Percentiles rank a stretch among this genome's conserved stretches.
Evolutionary conservation across 2,113 vertebrate genomes (phyloP).

Genomic region (Physeter macrocephalus): DNA sequence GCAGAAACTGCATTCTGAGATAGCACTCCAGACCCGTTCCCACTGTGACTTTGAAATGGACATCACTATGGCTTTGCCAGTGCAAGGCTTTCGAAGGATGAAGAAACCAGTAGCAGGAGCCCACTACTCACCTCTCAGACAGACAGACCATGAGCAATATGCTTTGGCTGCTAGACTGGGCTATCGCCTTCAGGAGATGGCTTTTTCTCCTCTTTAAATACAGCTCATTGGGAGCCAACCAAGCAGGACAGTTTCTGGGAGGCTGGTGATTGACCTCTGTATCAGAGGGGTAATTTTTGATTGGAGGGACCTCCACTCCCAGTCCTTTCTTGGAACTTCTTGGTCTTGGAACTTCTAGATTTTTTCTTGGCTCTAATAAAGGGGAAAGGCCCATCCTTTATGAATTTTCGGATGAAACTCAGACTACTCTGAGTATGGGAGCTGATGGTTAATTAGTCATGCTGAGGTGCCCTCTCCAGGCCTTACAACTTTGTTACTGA

Average conservation of each 20-base stretch:
- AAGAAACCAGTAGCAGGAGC: neutral
- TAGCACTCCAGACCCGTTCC: neutral
- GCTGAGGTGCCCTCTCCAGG: neutral
- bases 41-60: neutral
- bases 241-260: neutral
- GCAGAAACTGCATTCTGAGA: neutral
- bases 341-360: neutral
- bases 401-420: neutral
- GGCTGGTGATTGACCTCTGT: neutral
- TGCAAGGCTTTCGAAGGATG: neutral
- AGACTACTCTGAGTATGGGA: neutral
- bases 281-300: neutral
- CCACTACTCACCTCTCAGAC: neutral
- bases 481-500: neutral
- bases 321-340: neutral
- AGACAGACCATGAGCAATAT: accelerated
- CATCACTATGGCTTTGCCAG: neutral
- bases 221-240: neutral
- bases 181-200: neutral
- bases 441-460: neutral
- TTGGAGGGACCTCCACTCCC: neutral
- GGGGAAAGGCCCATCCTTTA: neutral
- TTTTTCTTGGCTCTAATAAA: neutral
- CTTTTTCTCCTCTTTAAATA: neutral
- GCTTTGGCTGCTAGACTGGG: neutral